Evolutionary conservation across 2,888 invertebrate genomes (phyloP), one percentile per base, ranked within the genome.

Genomic region (Drosophila formosana): DNA sequence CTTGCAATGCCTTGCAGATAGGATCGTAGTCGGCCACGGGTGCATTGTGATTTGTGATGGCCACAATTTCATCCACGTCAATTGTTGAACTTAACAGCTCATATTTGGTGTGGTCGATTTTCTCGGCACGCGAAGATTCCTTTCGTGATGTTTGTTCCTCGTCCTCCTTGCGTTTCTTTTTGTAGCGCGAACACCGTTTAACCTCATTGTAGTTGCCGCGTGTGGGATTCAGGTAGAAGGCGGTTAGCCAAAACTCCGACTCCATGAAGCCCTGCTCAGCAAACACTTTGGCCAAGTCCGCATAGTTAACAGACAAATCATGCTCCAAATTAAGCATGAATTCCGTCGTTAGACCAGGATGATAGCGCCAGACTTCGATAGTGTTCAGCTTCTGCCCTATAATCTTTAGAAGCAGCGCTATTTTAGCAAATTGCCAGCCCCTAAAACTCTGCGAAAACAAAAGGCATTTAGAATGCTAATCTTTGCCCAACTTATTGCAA

Each of bases 41-140:
- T 3, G 82, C 80, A 55, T 87, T 77, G 11, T 89, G 91, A 72
- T 91, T 89, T 1, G 91, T 84, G 18, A 88, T 76, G 8, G 77
- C 63, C 5, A 91, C 86, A 32, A 92, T 89, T 66, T 92, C 91
- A 13, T 91, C 90, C 0, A 91, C 91, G 67, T 91, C 91, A 18
- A 92, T 91, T 0, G 92, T 92, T 0, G 91, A 91, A 55, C 91
- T 91, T 3, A 91, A 71, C 3, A 91, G 58, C n/a, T 91, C 92
- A 66, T 88, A 91, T 49, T 90, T 89, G 0, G 86, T 57, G 9
- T 13, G 46, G 6, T 64, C 67, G 1, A 13, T 2, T 63, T 60
- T 79, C 0, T 79, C 72, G 5, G n/a, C 7, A 23, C 30, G 68
- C 1, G 51, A 25, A 4, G 46, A 25, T 18, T 58, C 4, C 37